Evolutionary conservation across 1,140 invertebrate species (phyloP).

Genomic region (Yoshiicerus persimilis): DNA sequence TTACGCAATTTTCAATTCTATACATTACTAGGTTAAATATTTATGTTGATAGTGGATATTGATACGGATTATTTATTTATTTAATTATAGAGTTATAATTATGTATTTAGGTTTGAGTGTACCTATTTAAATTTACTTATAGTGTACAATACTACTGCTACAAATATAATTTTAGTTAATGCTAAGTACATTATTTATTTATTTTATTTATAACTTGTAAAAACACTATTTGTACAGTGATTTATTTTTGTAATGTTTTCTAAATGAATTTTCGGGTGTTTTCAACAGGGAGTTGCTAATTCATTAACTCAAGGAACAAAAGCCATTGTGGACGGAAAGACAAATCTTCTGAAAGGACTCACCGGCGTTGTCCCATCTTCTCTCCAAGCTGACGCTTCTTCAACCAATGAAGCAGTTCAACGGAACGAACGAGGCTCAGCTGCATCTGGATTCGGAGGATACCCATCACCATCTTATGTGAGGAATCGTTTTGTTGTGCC

Average conservation of each 20-base stretch:
- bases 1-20: too few species aligned
- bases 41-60: background rate
- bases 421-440: slow-evolving; percentile 28
- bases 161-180: background rate
- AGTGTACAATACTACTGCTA: background rate
- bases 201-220: background rate
- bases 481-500: background rate
- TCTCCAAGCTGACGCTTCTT: slow-evolving; percentile 48
- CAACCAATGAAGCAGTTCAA: slow-evolving; percentile 47
- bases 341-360: slow-evolving; percentile 45
- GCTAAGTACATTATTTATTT: background rate
- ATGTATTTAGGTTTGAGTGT: background rate
- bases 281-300: slow-evolving; percentile 45
- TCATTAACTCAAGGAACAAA: slow-evolving; percentile 47
- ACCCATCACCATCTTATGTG: background rate
- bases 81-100: background rate
- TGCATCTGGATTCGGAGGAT: slow-evolving; percentile 29
- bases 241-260: background rate
- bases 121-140: background rate
- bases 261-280: background rate
- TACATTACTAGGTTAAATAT: too few species aligned
- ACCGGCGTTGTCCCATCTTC: slow-evolving; percentile 41
- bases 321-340: slow-evolving; percentile 47
- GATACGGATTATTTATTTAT: background rate
- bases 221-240: background rate